Evolutionary conservation across 1,140 invertebrate genomes (phyloP).

Genomic region (Pararge aegeria): DNA sequence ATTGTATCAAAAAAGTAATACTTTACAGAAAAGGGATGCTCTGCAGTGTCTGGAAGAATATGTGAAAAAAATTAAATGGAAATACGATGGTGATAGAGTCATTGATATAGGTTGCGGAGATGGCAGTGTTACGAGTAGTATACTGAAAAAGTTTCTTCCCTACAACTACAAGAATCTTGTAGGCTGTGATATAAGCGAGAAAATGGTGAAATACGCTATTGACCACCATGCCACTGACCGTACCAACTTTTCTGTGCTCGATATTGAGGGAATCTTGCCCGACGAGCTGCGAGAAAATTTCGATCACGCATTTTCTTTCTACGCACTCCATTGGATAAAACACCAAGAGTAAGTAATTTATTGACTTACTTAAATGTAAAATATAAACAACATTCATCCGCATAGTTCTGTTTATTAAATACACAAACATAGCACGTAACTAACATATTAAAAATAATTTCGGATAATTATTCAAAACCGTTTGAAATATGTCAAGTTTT

Average conservation of each 20-base stretch:
- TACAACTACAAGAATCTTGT: constrained; percentile 70
- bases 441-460: too few relatives aligned
- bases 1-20: constrained; percentile 83
- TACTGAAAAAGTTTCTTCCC: constrained; percentile 85
- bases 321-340: constrained; percentile 91
- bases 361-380: too few relatives aligned
- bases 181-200: constrained; percentile 85
- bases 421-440: too few relatives aligned
- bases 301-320: constrained; percentile 89
- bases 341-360: constrained; percentile 82
- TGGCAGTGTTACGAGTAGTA: constrained; percentile 85
- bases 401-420: too few relatives aligned
- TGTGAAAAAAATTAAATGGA: constrained; percentile 81
- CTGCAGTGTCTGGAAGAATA: constrained; percentile 84
- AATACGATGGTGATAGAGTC: constrained; percentile 75
- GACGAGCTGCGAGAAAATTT: constrained; percentile 79
- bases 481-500: too few relatives aligned
- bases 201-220: constrained; percentile 86
- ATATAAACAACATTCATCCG: too few relatives aligned
- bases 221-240: constrained; percentile 72
- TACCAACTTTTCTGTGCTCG: constrained; percentile 83
- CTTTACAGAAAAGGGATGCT: constrained; percentile 85
- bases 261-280: constrained; percentile 82
- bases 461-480: too few relatives aligned
- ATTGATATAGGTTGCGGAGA: constrained; percentile 91